These are phyloP conservation scores for Amphimallon solstitiale DNA, from an alignment of 2,888 invertebrate species.

Conservation along the genomic window DNA sequence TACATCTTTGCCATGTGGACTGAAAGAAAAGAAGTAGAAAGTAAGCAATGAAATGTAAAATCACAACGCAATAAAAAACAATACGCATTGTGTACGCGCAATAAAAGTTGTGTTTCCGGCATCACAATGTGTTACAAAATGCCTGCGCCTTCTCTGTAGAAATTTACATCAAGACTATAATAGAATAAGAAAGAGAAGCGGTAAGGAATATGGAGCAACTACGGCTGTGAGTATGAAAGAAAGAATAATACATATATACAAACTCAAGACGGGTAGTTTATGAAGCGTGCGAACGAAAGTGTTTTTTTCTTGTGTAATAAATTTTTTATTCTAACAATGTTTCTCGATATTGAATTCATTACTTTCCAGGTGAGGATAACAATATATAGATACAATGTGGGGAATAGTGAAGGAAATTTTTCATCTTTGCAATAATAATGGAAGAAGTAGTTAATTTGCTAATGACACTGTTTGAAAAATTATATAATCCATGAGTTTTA, in stretches of 20 bases:
- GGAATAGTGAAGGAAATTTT: not conserved
- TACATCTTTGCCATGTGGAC: slow-evolving; percentile 1
- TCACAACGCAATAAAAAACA: slow-evolving; percentile 32
- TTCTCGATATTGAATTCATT: not conserved
- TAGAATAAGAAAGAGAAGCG: slow-evolving; percentile 37
- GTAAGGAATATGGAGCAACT: slow-evolving; percentile 11
- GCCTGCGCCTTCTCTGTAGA: slow-evolving; percentile 37
- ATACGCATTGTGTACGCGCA: slow-evolving; percentile 31
- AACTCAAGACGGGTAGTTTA: slow-evolving; percentile 9
- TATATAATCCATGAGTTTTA: too few relatives aligned
- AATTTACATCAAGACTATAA: slow-evolving; percentile 46
- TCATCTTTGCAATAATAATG: not conserved
- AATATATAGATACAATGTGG: not conserved
- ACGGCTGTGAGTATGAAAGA: slow-evolving; percentile 2
- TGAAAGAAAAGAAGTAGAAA: slow-evolving; percentile 5
- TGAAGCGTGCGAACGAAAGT: not conserved
- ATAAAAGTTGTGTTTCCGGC: slow-evolving; percentile 41
- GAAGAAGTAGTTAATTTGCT: too few relatives aligned
- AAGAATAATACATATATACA: slow-evolving; percentile 20
- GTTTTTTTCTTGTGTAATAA: slow-evolving; percentile 2
- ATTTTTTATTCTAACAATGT: slow-evolving; percentile 2
- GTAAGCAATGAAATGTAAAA: slow-evolving; percentile 22
- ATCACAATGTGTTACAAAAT: slow-evolving; percentile 45
- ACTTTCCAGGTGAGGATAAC: not conserved
- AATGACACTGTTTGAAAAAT: too few relatives aligned